Base-by-base conservation (phyloP, 64 coral and sea anemone species). In the Stichodactyla mertensii region DNA sequence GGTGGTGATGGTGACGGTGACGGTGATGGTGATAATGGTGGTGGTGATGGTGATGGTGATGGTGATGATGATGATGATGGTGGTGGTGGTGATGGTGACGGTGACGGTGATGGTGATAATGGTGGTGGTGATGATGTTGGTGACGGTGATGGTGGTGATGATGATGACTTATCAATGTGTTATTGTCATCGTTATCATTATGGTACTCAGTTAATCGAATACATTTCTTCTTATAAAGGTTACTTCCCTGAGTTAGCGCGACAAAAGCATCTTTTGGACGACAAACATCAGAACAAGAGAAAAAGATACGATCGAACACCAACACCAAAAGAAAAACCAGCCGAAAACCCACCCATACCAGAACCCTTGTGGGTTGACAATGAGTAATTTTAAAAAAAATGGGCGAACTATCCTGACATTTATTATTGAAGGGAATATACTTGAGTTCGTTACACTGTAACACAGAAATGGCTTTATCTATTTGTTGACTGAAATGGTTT, bases 181-280 rank as follows among this genome's bases (percentile, higher is more conserved):
- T 36, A n/a, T 26, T 6, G 13, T 7, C 60, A 64, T 67, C 51
- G 26, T 20, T 52, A 31, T 60, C 53, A 70, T 57, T 9, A 55
- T 69, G 8, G 71, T 52, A 5, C 18, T n/a, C 8, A 53, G 67
- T 54, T 58, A 28, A 69, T 64, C 77, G 19, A 57, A 55, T 79
- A 16, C 52, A 16, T 77, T 18, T 78, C 3, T 13, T 66, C 13
- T 16, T 16, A 6, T 11, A 0, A 84, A 96, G 94, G 88, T 57
- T 90, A 93, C 89, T 96, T 96, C 82, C 94, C 94, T n/a, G 94
- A 96, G 71, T 67, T 92, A 6, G 91, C 94, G 27, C 84, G 94
- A 84, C 94, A 96, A 54, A 96, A 96, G 45, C 91, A 89, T 86
- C 59, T 90, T 27, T 80, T 96, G 26, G 94, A 96, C 80, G 77